phyloP scores from a whole-genome alignment of 2,797 vertebrate species.

The Gymnocypris eckloni region DNA sequence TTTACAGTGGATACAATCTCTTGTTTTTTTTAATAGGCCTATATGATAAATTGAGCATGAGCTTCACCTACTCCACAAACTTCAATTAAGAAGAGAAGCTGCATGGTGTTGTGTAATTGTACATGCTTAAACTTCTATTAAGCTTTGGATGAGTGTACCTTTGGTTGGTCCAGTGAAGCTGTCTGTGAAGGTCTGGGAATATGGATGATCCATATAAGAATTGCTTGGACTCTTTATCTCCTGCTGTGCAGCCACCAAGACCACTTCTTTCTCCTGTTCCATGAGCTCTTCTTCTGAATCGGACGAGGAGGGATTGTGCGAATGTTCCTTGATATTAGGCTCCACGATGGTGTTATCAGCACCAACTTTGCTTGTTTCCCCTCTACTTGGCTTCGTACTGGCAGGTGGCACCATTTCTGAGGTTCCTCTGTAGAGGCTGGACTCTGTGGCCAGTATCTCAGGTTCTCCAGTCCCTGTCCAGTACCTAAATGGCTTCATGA shows the following conservation, averaged over 20 bases:
- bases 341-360: constrained; percentile 75
- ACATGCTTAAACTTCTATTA: neutral
- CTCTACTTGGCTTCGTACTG: constrained; percentile 62
- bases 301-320: constrained; percentile 57
- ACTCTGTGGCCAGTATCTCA: constrained; percentile 36
- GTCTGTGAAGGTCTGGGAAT: constrained; percentile 37
- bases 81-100: constrained; percentile 1
- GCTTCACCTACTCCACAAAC: neutral
- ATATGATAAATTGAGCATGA: neutral
- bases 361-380: constrained; percentile 68
- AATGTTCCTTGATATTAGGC: constrained; percentile 56
- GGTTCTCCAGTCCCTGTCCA: constrained; percentile 65
- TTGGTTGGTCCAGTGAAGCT: constrained; percentile 2
- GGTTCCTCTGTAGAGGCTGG: constrained; percentile 58
- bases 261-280: constrained; percentile 77
- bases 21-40: too few relatives aligned
- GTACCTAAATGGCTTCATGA: constrained; percentile 78
- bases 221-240: constrained; percentile 52
- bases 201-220: constrained; percentile 46
- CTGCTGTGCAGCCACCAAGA: constrained; percentile 55
- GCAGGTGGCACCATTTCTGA: constrained; percentile 59
- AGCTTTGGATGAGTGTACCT: constrained; percentile 34
- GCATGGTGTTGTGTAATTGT: neutral
- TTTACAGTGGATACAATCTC: neutral
- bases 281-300: constrained; percentile 71